Conservation (phyloP, 1,140 invertebrate genomes). For the Nilaparvata lugens region DNA sequence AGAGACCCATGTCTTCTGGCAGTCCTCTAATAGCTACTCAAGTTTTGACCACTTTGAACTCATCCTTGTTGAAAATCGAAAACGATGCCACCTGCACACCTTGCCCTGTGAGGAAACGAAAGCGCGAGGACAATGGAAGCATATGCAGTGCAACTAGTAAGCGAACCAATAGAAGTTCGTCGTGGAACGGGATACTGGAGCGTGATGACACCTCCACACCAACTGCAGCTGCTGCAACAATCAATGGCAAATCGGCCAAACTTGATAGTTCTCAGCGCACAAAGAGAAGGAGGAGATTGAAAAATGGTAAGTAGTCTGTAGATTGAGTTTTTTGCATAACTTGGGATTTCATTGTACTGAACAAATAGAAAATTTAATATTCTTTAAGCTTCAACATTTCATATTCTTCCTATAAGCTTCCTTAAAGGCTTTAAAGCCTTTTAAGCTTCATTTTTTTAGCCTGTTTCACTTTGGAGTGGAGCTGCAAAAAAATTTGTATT, state of each 20-base stretch:
- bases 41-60: not conserved
- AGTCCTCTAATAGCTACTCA: not conserved
- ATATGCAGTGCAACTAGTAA: constrained; percentile 9
- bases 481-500: too few relatives aligned
- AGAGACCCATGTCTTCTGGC: not conserved
- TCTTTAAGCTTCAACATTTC: too few relatives aligned
- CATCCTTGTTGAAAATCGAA: not conserved
- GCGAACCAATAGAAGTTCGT: constrained; percentile 14
- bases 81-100: not conserved
- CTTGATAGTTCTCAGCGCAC: constrained; percentile 1
- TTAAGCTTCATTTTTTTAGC: too few relatives aligned
- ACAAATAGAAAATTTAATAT: too few relatives aligned
- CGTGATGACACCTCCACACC: not conserved
- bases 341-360: too few relatives aligned
- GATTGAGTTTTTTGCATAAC: too few relatives aligned
- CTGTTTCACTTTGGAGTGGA: too few relatives aligned
- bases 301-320: not conserved
- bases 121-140: constrained; percentile 8
- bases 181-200: constrained; percentile 5
- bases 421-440: too few relatives aligned
- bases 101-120: not conserved
- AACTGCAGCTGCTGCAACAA: not conserved
- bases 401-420: too few relatives aligned
- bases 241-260: constrained; percentile 11
- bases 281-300: constrained; percentile 7